Conservation (phyloP, 2,888 invertebrate species). For the Ichneumoninae sp. region DNA sequence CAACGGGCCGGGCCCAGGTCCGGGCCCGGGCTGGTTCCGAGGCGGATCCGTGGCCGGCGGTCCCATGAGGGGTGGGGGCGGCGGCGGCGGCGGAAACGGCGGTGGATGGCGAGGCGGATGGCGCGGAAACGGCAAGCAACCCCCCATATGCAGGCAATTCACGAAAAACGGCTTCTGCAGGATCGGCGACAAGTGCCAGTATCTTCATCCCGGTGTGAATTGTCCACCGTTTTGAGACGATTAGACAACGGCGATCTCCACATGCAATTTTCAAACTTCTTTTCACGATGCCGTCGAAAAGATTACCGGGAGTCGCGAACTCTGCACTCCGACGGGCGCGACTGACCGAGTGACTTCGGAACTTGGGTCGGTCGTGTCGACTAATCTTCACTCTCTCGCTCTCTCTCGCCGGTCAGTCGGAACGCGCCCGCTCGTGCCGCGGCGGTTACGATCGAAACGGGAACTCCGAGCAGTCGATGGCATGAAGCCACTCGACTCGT, state of each 20-base stretch:
- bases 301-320: constrained; percentile 24
- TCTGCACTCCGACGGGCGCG: not conserved
- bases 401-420: not conserved
- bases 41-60: constrained; percentile 84
- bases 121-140: constrained; percentile 81
- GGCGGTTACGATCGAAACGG: not conserved
- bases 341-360: not conserved
- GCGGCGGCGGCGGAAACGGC: constrained; percentile 86
- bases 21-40: constrained; percentile 81
- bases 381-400: not conserved
- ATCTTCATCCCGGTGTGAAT: constrained; percentile 91
- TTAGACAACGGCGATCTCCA: constrained; percentile 29
- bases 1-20: constrained; percentile 74
- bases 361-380: not conserved
- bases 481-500: constrained; percentile 60
- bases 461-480: constrained; percentile 43
- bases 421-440: not conserved
- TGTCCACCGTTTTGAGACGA: constrained; percentile 84
- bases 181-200: constrained; percentile 93
- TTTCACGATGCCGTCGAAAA: not conserved
- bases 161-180: constrained; percentile 93
- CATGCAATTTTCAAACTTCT: constrained; percentile 28
- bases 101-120: constrained; percentile 83
- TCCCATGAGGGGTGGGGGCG: constrained; percentile 85
- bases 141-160: constrained; percentile 90